These are phyloP conservation scores for Myrmecobius fasciatus DNA, from an alignment of 2,113 vertebrate genomes.

Conservation along the genomic window DNA sequence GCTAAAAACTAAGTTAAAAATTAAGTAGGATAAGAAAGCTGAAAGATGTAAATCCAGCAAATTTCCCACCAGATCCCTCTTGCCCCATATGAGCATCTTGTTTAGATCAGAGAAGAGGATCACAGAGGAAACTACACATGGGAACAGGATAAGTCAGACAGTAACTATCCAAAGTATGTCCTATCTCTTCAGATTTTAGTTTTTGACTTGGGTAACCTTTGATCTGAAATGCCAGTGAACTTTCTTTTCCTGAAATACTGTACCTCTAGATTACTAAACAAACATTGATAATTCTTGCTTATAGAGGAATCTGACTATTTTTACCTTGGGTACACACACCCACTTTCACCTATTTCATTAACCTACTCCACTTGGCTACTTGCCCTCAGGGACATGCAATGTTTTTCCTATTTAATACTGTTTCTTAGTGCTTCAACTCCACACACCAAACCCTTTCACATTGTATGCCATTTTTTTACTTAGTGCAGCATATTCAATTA, in stretches of 20 bases:
- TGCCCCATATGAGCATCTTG: not conserved
- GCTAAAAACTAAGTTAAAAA: constrained; percentile 32
- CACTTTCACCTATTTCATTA: not conserved
- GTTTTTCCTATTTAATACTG: not conserved
- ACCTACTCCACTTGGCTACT: not conserved
- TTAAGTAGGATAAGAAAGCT: constrained; percentile 47
- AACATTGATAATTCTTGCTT: not conserved
- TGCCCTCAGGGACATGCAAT: not conserved
- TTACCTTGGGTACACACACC: not conserved
- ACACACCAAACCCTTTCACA: not conserved
- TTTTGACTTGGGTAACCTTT: not conserved
- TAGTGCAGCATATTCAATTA: not conserved
- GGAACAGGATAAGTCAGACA: not conserved
- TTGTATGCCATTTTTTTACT: not conserved
- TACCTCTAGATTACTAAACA: not conserved
- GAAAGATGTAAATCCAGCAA: constrained; percentile 42
- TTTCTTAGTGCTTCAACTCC: not conserved
- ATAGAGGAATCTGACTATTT: not conserved
- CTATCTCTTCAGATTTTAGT: not conserved
- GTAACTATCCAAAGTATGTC: not conserved
- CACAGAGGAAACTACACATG: constrained; percentile 20
- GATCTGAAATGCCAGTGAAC: not conserved
- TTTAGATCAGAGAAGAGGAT: not conserved
- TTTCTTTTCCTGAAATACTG: not conserved
- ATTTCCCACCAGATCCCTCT: constrained; percentile 34